Percentiles rank a stretch among this genome's conserved stretches.
phyloP scores from a whole-genome alignment of 2,797 vertebrate species.

The Miichthys miiuy region DNA sequence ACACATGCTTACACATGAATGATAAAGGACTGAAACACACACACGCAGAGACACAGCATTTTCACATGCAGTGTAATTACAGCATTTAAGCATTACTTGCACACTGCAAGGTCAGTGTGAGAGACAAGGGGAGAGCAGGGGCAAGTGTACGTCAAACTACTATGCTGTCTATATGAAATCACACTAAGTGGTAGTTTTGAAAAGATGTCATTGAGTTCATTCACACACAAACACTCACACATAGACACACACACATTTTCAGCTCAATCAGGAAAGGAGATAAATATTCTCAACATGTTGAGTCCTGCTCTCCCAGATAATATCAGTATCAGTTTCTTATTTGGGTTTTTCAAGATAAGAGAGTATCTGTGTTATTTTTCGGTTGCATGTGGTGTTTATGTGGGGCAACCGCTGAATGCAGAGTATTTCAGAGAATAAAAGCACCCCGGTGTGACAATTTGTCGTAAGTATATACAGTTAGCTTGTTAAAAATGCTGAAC shows the following conservation, averaged over 20 bases:
- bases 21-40: slow-evolving; percentile 20
- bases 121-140: slow-evolving; percentile 34
- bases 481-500: slow-evolving; percentile 35
- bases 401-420: slow-evolving; percentile 32
- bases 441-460: slow-evolving; percentile 37
- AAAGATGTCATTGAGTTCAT: slow-evolving; percentile 42
- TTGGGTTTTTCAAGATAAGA: slow-evolving; percentile 46
- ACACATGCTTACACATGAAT: slow-evolving; percentile 17
- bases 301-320: slow-evolving; percentile 18
- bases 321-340: slow-evolving; percentile 42
- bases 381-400: slow-evolving; percentile 30
- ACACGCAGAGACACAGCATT: slow-evolving; percentile 15
- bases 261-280: slow-evolving; percentile 23
- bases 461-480: slow-evolving; percentile 8
- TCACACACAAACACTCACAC: slow-evolving; percentile 18
- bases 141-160: slow-evolving; percentile 39
- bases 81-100: slow-evolving; percentile 65
- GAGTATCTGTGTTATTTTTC: slow-evolving; percentile 44
- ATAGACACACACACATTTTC: slow-evolving; percentile 13
- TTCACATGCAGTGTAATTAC: slow-evolving; percentile 61
- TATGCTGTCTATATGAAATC: slow-evolving; percentile 55
- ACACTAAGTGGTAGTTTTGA: slow-evolving; percentile 53
- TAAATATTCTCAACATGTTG: slow-evolving; percentile 28
- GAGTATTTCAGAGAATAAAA: slow-evolving; percentile 23
- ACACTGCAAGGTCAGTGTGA: slow-evolving; percentile 62